Evolutionary conservation across 2,888 invertebrate genomes (phyloP).

Genomic region (Phorcus lineatus): DNA sequence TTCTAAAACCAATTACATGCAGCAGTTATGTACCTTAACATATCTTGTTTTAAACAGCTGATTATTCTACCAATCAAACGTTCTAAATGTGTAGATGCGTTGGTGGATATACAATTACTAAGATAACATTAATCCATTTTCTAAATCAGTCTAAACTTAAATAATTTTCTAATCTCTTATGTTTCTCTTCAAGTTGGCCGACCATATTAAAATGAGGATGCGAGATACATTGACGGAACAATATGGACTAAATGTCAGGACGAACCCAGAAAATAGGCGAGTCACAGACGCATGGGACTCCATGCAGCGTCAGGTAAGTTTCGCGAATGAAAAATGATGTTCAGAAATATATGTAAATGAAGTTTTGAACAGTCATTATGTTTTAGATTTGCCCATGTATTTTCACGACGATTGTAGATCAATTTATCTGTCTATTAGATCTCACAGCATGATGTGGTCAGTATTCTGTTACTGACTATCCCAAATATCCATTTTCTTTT

Average conservation of each 20-base stretch:
- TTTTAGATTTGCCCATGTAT: not conserved
- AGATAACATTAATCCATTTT: too few species aligned
- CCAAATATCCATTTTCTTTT: too few species aligned
- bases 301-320: constrained; percentile 67
- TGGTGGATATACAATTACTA: too few species aligned
- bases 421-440: not conserved
- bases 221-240: constrained; percentile 47
- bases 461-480: too few species aligned
- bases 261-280: constrained; percentile 59
- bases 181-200: constrained; percentile 54
- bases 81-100: too few species aligned
- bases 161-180: not conserved
- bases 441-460: too few species aligned
- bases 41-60: too few species aligned
- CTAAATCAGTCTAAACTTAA: not conserved
- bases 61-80: too few species aligned
- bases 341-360: not conserved
- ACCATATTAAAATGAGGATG: constrained; percentile 52
- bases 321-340: not conserved
- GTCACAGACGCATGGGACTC: constrained; percentile 71
- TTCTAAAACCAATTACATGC: too few species aligned
- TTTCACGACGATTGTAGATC: not conserved
- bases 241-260: constrained; percentile 62
- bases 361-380: not conserved
- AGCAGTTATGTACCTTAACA: too few species aligned